Conservation (phyloP, 2,888 invertebrate species). For the Acholoe squamosa region DNA sequence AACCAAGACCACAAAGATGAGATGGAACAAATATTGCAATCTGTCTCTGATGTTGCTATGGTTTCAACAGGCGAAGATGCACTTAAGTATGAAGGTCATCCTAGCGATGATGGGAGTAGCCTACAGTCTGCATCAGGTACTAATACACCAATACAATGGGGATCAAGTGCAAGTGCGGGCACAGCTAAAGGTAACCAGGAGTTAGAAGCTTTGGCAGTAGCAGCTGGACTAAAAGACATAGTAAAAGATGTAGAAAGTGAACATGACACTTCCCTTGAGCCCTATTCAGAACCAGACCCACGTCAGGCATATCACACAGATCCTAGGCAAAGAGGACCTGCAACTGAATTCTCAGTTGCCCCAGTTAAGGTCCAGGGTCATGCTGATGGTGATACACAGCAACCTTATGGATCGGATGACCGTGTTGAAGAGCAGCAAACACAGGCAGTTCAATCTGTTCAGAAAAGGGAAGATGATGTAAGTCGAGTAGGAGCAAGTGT, state of each 20-base stretch:
- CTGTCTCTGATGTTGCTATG: slow-evolving; percentile 59
- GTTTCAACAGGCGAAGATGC: slow-evolving; percentile 34
- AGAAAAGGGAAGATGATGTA: background rate
- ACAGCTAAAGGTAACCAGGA: background rate
- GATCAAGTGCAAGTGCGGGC: background rate
- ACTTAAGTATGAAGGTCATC: slow-evolving; percentile 40
- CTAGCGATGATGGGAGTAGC: slow-evolving; percentile 48
- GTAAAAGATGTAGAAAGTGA: background rate
- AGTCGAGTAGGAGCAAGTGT: background rate
- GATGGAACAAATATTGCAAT: slow-evolving; percentile 65
- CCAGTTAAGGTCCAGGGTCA: no score
- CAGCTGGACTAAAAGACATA: background rate
- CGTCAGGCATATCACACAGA: background rate
- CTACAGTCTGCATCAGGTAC: slow-evolving; percentile 1
- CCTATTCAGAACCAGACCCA: background rate
- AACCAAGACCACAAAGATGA: slow-evolving; percentile 66
- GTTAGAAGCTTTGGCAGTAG: slow-evolving; percentile 26
- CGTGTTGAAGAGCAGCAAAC: no score
- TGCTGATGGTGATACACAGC: no score
- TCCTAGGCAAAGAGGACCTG: background rate
- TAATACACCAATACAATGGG: slow-evolving; percentile 14
- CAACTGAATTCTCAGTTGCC: no score
- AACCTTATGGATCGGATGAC: no score
- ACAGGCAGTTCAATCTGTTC: background rate
- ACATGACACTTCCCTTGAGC: background rate